phyloP scores from a whole-genome alignment of 1,140 invertebrate genomes.

The Argopecten irradians region DNA sequence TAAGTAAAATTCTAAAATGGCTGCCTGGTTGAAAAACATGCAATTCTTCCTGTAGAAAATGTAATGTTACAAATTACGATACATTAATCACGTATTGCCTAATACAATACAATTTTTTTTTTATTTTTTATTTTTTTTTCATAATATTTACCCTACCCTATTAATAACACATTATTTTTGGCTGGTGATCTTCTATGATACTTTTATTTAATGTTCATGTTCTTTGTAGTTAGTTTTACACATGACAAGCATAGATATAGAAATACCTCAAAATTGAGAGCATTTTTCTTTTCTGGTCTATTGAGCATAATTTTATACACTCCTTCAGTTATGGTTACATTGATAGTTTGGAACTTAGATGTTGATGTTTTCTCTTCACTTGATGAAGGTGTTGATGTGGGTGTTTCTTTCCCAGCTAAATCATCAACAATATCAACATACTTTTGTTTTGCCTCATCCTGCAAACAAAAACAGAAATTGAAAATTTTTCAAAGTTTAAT shows the following conservation, averaged over 20 bases:
- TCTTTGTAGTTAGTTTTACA: no score
- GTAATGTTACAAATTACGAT: no score
- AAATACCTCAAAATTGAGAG: conserved; percentile 81
- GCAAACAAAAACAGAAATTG: conserved; percentile 3
- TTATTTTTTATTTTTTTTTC: no score
- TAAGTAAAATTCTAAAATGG: no score
- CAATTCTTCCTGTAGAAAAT: no score
- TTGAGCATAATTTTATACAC: conserved; percentile 82
- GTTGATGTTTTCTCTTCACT: neutral
- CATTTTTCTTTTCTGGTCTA: conserved; percentile 86
- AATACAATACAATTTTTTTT: no score
- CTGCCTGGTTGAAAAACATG: no score
- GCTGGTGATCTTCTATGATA: no score
- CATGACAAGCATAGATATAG: neutral
- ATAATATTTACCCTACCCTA: no score
- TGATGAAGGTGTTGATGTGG: conserved; percentile 11
- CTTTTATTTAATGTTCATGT: no score
- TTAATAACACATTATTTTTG: no score
- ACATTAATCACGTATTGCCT: no score
- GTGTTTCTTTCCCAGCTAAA: conserved; percentile 51
- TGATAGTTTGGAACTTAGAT: conserved; percentile 65
- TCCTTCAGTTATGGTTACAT: conserved; percentile 75
- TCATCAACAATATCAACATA: conserved; percentile 62
- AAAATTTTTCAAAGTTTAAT: neutral
- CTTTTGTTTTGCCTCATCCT: conserved; percentile 66